Conservation (phyloP, 92 coral and sea anemone species). For the Phymanthus crucifer region DNA sequence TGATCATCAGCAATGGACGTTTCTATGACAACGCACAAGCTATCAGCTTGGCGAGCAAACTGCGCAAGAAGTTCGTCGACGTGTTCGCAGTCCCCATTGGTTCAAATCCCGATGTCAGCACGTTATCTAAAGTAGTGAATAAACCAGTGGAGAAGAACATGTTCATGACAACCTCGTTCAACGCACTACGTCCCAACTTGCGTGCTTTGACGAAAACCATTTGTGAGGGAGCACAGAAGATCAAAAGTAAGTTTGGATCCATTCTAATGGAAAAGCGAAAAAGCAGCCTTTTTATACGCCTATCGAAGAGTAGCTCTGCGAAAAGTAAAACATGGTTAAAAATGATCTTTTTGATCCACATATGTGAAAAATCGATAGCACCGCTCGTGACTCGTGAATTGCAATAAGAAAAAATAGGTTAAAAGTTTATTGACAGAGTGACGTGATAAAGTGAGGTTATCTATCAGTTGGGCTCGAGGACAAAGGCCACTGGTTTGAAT, state of each 20-base stretch:
- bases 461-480: no score
- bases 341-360: no score
- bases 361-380: no score
- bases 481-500: no score
- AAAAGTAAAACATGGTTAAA: no score
- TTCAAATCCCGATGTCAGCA: conserved; percentile 51
- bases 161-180: conserved; percentile 74
- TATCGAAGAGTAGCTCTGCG: not conserved
- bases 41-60: conserved; percentile 40
- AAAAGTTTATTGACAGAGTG: no score
- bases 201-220: conserved; percentile 66
- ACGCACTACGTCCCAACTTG: conserved; percentile 61
- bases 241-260: conserved; percentile 13
- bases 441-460: no score
- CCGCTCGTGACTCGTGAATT: no score
- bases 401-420: no score
- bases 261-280: not conserved
- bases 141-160: conserved; percentile 80
- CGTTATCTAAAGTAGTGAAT: conserved; percentile 58
- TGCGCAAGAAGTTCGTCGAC: conserved; percentile 57
- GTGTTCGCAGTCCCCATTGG: conserved; percentile 71
- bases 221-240: conserved; percentile 66
- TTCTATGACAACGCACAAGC: conserved; percentile 52
- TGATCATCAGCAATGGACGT: conserved; percentile 65
- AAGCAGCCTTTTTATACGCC: not conserved